phyloP scores from a whole-genome alignment of 2,797 vertebrate genomes.

The Gambelia wislizenii region DNA sequence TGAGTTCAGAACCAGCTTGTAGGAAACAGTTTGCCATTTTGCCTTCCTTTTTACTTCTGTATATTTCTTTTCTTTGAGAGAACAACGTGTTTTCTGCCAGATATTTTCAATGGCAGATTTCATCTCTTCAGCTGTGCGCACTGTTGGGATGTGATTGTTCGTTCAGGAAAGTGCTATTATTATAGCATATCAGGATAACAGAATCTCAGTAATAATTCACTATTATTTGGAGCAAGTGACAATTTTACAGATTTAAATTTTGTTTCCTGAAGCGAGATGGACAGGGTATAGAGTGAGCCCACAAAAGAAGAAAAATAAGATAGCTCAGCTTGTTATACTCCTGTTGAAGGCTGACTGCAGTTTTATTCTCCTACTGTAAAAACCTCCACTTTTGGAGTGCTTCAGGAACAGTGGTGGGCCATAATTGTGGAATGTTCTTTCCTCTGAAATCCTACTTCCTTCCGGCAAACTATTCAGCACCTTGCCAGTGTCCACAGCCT shows the following conservation, averaged over 20 bases:
- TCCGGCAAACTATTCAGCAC: not conserved
- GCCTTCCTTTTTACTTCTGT: not conserved
- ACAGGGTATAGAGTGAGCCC: constrained; percentile 5
- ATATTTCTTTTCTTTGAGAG: constrained; percentile 1
- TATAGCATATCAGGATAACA: constrained; percentile 35
- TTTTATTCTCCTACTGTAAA: not conserved
- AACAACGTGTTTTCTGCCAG: constrained; percentile 40
- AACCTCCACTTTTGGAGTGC: not conserved
- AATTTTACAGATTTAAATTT: constrained; percentile 50
- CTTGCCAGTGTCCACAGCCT: not conserved
- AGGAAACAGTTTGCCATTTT: not conserved
- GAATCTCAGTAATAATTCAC: constrained; percentile 19
- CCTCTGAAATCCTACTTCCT: constrained; percentile 14
- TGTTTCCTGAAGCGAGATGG: constrained; percentile 38
- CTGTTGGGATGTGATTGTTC: constrained; percentile 23
- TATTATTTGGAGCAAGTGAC: constrained; percentile 31
- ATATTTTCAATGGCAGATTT: constrained; percentile 49
- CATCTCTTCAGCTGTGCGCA: constrained; percentile 37
- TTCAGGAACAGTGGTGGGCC: constrained; percentile 15
- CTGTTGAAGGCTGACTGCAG: not conserved
- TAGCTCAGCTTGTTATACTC: not conserved
- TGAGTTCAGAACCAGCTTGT: constrained; percentile 10
- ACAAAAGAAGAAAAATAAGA: not conserved
- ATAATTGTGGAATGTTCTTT: constrained; percentile 1
- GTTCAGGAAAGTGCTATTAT: constrained; percentile 47